Evolutionary conservation across 2,113 vertebrate species (phyloP), one percentile per base, ranked within the genome.

Genomic region (Parus major): DNA sequence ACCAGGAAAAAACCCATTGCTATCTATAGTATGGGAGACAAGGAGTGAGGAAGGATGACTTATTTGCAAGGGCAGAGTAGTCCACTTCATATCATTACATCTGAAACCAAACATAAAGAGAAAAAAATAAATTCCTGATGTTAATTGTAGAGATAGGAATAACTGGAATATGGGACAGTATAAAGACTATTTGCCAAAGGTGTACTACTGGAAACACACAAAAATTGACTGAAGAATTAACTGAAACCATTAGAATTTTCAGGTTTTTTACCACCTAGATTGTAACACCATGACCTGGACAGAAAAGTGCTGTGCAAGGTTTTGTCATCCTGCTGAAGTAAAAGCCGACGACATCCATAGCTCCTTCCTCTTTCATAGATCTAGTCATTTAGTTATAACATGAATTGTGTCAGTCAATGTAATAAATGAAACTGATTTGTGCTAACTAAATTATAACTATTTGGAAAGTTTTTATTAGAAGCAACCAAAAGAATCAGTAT

Each of bases 1-100:
- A 1, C 4, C 25, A 31, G 10, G 5, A 16, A 60, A 66, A 66
- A 3, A 0, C 14, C 11, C 8, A 22, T 10, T 50, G 39, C 7
- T 47, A n/a, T 20, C 15, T 57, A 65, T 22, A 15, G 9, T 25
- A 57, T 65, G 8, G 29, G 10, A 52, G 23, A 16, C 7, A 29
- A 15, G 15, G 10, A 16, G 7, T 4, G 3, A 35, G 9, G 12
- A 25, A 15, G 6, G 12, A 65, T 44, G 17, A 64, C 12, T 73
- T 39, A 7, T 47, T 63, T 25, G 4, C 55, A 21, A 57, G 29
- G 52, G 31, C 21, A 72, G 29, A 87, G n/a, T 50, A 57, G 33
- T 31, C 9, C 53, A 63, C n/a, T 60, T 86, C 3, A 11, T 52
- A 46, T 36, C 14, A 46, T 81, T 86, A 59, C 17, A 61, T 50